Base-by-base conservation (phyloP, 2,888 invertebrate genomes). In the Arrhopalites spinosus region DNA sequence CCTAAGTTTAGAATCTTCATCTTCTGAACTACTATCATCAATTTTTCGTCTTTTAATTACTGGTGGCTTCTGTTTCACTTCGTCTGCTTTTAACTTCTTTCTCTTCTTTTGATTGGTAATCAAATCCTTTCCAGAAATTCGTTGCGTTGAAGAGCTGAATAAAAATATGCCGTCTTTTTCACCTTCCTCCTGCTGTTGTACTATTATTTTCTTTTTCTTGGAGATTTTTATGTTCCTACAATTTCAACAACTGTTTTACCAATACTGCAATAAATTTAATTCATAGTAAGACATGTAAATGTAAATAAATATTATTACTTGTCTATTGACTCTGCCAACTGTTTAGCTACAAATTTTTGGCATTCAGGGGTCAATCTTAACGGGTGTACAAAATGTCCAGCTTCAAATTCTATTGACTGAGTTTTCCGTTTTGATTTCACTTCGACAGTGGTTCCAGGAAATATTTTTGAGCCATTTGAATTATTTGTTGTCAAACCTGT, bases 271-370 rank as follows among this genome's bases (percentile, higher is more conserved):
- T 61, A 61, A 15, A 61, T 27, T 13, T 25, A 20, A 61, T 15
- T 5, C n/a, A 56, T 61, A 25, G n/a, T 27, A 7, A 13, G 30
- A 13, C 7, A 13, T 7, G n/a, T 27, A 5, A 2, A 36, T 36
- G 11, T n/a, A n/a, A n/a, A n/a, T n/a, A n/a, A n/a, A n/a, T n/a
- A n/a, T n/a, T 36, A 3, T 36, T 72, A 81, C 81, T 72, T 76
- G 3, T 80, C 78, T n/a, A 81, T 69, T 2, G 76, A 71, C 29
- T 71, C 71, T 3, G 77, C 30, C 50, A 81, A 69, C n/a, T 78
- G 74, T 27, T 79, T 80, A 1, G 78, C 77, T 53, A 81, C 76
- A 61, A 81, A 81, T n/a, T 78, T 75, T 43, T 81, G 77, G 53
- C 69, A 69, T 7, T 78, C 78, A 27, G 73, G 74, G 0, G 78